These are phyloP conservation scores for Phrynocephalus forsythii DNA, from an alignment of 2,797 vertebrate species.

Conservation along the genomic window DNA sequence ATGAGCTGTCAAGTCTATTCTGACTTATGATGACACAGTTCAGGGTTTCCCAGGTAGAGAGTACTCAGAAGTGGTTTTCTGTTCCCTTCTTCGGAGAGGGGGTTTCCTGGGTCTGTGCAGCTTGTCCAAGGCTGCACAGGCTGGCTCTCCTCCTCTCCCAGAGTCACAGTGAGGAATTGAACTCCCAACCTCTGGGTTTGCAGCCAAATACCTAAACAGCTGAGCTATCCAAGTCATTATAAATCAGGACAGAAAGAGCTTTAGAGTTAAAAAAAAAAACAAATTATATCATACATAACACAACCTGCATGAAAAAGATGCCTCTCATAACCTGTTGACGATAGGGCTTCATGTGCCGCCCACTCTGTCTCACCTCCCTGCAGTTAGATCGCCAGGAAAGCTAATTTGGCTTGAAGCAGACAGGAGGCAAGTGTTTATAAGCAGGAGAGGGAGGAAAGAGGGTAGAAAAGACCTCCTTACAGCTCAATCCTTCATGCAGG, in stretches of 20 bases:
- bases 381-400: slow-evolving; percentile 10
- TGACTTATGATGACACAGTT: too few species aligned
- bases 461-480: not conserved
- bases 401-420: not conserved
- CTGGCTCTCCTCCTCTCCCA: too few species aligned
- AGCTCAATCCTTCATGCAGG: not conserved
- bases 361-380: not conserved
- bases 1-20: too few species aligned
- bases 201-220: not conserved
- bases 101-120: too few species aligned
- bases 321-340: fast-evolving
- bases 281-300: slow-evolving; percentile 10
- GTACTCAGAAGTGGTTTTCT: too few species aligned
- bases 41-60: too few species aligned
- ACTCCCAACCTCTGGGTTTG: not conserved
- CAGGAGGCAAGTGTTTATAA: slow-evolving; percentile 8
- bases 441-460: slow-evolving; percentile 2
- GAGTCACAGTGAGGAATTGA: too few species aligned
- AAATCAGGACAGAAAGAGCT: slow-evolving; percentile 13
- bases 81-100: too few species aligned
- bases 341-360: not conserved
- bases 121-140: too few species aligned
- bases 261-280: not conserved
- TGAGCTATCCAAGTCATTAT: too few species aligned
- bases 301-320: slow-evolving; percentile 10